phyloP scores from a whole-genome alignment of 2,888 invertebrate genomes.

The Scaptomyza tumidula region DNA sequence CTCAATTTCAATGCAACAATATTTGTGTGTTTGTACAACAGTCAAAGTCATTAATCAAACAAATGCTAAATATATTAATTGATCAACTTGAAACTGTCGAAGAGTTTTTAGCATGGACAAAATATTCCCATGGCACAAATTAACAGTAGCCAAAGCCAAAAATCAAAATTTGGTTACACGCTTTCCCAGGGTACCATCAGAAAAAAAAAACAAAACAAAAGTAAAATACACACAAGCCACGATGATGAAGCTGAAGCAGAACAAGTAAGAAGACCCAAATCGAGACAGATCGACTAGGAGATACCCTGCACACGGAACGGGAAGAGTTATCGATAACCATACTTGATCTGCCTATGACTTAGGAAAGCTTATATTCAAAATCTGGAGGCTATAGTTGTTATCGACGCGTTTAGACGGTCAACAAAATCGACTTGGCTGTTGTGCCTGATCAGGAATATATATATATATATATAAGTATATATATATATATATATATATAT shows the following conservation, averaged over 20 bases:
- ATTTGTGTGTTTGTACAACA: conserved; percentile 22
- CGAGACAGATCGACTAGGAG: neutral
- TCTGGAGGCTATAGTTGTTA: no score
- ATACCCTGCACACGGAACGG: neutral
- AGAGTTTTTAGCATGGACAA: conserved; percentile 28
- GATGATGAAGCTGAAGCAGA: neutral
- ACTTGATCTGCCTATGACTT: no score
- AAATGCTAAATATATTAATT: conserved; percentile 26
- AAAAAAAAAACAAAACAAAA: conserved; percentile 7
- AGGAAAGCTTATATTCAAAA: no score
- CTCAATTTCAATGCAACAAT: conserved; percentile 7
- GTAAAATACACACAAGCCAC: neutral
- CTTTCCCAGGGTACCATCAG: conserved; percentile 65
- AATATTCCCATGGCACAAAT: conserved; percentile 73
- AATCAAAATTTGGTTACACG: conserved; percentile 36
- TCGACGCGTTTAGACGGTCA: no score
- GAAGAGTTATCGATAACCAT: no score
- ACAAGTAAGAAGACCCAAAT: neutral
- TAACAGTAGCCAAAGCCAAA: conserved; percentile 65
- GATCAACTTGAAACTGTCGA: conserved; percentile 35
- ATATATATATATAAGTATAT: no score
- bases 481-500: no score
- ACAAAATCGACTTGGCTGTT: neutral
- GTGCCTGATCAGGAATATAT: neutral
- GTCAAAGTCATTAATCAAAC: conserved; percentile 45